These are phyloP conservation scores for Picus viridis DNA, from an alignment of 2,797 vertebrate species.

Conservation along the genomic window DNA sequence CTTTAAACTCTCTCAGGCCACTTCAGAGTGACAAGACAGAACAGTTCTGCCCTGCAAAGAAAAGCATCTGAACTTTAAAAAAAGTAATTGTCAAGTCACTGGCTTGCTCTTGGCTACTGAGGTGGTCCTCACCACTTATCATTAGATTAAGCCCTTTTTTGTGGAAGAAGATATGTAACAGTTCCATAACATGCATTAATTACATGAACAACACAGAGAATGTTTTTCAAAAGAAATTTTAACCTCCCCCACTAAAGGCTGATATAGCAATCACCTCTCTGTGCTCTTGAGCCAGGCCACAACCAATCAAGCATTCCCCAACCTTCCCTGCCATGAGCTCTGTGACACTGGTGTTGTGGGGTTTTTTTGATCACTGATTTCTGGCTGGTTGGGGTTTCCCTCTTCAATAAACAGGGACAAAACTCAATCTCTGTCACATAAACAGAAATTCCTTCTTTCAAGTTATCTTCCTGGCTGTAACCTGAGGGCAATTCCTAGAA, in stretches of 20 bases:
- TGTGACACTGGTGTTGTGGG: rapidly evolving
- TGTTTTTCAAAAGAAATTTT: neutral
- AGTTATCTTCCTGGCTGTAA: neutral
- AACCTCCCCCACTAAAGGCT: neutral
- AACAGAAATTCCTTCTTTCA: neutral
- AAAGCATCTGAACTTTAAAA: neutral
- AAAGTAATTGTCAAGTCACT: neutral
- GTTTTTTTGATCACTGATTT: neutral
- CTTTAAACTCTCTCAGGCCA: neutral
- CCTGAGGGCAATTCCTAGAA: neutral
- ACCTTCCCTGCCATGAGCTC: rapidly evolving
- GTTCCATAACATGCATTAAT: neutral
- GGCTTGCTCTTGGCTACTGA: neutral
- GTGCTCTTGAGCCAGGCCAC: neutral
- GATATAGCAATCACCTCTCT: neutral
- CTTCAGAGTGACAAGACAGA: neutral
- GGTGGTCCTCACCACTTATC: neutral
- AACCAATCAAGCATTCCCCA: neutral
- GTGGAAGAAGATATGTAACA: rapidly evolving
- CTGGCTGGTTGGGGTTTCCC: neutral
- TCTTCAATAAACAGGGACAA: neutral
- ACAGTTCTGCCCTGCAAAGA: neutral
- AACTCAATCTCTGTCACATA: neutral
- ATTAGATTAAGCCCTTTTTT: neutral
- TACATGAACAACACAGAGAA: neutral